phyloP scores from a whole-genome alignment of 2,888 invertebrate species.

The Cheilosia soror region DNA sequence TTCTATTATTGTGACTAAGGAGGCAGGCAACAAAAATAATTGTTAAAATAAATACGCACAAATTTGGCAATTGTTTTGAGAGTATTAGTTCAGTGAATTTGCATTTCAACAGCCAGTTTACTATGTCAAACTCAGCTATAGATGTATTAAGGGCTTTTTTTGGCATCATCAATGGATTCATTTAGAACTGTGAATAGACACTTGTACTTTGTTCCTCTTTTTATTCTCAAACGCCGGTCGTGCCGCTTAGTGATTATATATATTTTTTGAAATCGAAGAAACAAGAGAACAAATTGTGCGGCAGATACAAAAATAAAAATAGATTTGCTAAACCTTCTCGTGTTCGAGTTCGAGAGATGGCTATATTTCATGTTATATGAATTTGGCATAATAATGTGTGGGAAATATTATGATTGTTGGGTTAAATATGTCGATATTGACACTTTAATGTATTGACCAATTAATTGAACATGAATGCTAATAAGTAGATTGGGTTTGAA shows the following conservation, averaged over 20 bases:
- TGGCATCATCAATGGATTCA: conserved; percentile 60
- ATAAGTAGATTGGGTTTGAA: background rate
- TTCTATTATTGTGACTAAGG: conserved; percentile 59
- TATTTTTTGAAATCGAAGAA: conserved; percentile 26
- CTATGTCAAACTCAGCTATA: conserved; percentile 21
- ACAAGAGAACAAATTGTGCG: conserved; percentile 39
- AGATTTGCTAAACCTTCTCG: conserved; percentile 36
- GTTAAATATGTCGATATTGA: conserved; percentile 33
- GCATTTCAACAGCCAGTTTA: conserved; percentile 28
- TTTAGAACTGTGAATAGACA: conserved; percentile 33
- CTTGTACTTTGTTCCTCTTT: background rate
- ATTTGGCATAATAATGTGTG: conserved; percentile 5
- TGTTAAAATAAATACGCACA: conserved; percentile 59
- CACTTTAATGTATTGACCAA: conserved; percentile 28
- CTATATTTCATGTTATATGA: conserved; percentile 34
- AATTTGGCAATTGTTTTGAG: conserved; percentile 46
- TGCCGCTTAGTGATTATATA: conserved; percentile 28
- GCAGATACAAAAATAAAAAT: conserved; percentile 52
- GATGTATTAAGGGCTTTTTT: conserved; percentile 21
- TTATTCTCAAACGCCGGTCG: conserved; percentile 4
- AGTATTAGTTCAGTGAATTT: background rate
- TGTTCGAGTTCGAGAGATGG: conserved; percentile 1
- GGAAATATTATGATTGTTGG: conserved; percentile 26
- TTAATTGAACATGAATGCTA: conserved; percentile 33
- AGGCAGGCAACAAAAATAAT: conserved; percentile 13